Base-by-base conservation (phyloP, 2,888 invertebrate species). In the Trypoxylon attenuatum region DNA sequence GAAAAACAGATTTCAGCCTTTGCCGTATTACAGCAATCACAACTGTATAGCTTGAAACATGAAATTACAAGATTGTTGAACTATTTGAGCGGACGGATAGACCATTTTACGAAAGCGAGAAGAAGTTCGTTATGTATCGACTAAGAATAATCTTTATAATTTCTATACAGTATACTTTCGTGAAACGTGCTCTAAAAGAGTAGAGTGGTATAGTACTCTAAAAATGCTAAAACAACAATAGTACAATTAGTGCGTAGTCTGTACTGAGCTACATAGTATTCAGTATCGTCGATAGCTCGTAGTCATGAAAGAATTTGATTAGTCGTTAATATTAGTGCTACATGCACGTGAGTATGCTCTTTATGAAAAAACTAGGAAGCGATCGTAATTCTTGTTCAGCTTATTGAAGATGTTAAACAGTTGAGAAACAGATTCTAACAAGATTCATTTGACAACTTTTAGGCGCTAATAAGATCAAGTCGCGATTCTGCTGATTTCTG, bases 61-160 rank as follows among this genome's bases (percentile, higher is more conserved):
- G n/a, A n/a, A 5, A 5, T 38, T 54, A 19, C 21, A 18, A 45
- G 25, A 27, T 10, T 18, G 43, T 27, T 27, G 25, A 43, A 38
- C 49, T 57, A 57, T 42, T 46, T 55, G 43, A 60, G 60, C 79
- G 81, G 80, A 79, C 79, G 79, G 78, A 81, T 78, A 73, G 67
- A 50, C 67, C 59, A 69, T 74, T 56, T 70, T 56, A 66, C 58
- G 47, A 64, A 78, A 76, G 76, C 73, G 68, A 75, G 72, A 66
- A 62, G 68, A 58, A 66, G 53, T 69, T 60, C 59, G 47, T 59
- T 66, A 55, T n/a, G n/a, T n/a, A 65, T 49, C 53, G 43, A 50
- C 39, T 52, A 53, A 66, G 60, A 39, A 55, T 27, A 49, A 62
- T 53, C 60, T 76, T 59, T 50, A 38, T 56, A 67, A 67, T 38